A percentile compares a stretch with the other conserved stretches of the same genome.
These are phyloP conservation scores for Zosterops hypoxanthus DNA, from an alignment of 2,113 vertebrate genomes.

Conservation along the genomic window DNA sequence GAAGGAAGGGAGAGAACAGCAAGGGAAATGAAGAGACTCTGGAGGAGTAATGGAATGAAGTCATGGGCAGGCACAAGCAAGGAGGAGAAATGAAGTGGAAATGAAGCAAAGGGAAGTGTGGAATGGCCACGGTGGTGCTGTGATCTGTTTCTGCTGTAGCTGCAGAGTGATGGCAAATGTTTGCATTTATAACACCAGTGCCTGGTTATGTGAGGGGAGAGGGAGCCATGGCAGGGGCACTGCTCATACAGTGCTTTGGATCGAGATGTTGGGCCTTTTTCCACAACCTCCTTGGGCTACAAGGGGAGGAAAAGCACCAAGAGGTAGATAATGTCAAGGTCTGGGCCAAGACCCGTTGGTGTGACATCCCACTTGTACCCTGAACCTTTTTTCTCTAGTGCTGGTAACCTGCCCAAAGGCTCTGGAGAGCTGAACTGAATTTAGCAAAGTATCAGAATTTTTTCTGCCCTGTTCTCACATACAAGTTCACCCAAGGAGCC, in stretches of 20 bases:
- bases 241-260: fast-evolving
- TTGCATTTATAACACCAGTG: neutral
- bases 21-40: neutral
- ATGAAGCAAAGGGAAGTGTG: neutral
- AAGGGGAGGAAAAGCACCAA: neutral
- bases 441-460: neutral
- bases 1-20: neutral
- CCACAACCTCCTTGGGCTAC: neutral
- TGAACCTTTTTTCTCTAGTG: neutral
- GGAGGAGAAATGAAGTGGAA: slow-evolving; percentile 24
- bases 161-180: neutral
- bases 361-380: neutral
- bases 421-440: neutral
- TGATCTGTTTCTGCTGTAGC: neutral
- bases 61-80: neutral
- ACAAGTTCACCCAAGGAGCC: neutral
- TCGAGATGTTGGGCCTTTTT: neutral
- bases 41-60: neutral
- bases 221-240: neutral
- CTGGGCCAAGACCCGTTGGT: neutral
- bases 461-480: neutral
- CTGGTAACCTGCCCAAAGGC: neutral
- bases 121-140: neutral
- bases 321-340: neutral
- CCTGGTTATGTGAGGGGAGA: neutral